phyloP scores from a whole-genome alignment of 1,140 invertebrate species.

The Eufriesea mexicana region DNA sequence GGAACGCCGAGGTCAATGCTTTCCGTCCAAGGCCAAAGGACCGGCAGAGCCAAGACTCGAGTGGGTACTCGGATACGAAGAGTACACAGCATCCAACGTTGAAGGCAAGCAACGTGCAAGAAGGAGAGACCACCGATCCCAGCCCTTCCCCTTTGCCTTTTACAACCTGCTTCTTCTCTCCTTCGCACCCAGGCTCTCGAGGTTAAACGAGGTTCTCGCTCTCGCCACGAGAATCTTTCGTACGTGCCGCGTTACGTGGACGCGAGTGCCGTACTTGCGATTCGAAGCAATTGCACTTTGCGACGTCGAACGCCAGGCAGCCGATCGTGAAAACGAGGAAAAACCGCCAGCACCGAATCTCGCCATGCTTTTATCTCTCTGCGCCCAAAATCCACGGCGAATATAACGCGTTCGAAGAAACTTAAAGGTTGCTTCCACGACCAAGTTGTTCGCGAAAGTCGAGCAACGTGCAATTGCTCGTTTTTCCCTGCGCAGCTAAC shows the following conservation, averaged over 20 bases:
- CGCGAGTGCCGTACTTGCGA: slow-evolving; percentile 24
- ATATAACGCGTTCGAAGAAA: neutral
- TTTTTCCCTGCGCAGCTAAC: neutral
- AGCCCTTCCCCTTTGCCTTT: slow-evolving; percentile 45
- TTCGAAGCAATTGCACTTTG: slow-evolving; percentile 39
- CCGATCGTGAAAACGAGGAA: slow-evolving; percentile 11
- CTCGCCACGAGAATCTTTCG: slow-evolving; percentile 35
- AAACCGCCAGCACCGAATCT: neutral
- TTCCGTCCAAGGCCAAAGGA: slow-evolving; percentile 79
- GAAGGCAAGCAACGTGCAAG: slow-evolving; percentile 42
- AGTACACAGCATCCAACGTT: slow-evolving; percentile 64
- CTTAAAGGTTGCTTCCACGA: neutral
- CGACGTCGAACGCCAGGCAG: slow-evolving; percentile 24
- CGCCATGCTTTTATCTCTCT: neutral
- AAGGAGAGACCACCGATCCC: slow-evolving; percentile 56
- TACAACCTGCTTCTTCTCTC: slow-evolving; percentile 61
- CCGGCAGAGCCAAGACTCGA: slow-evolving; percentile 66
- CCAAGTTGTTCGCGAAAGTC: slow-evolving; percentile 4
- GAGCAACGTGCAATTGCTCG: neutral
- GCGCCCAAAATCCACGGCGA: neutral
- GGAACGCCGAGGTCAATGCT: slow-evolving; percentile 79
- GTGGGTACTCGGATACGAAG: slow-evolving; percentile 67
- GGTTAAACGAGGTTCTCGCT: slow-evolving; percentile 53
- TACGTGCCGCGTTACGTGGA: slow-evolving; percentile 30
- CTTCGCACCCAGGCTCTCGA: slow-evolving; percentile 34